Evolutionary conservation across 2,797 vertebrate genomes (phyloP).

Genomic region (Siniperca undulata): DNA sequence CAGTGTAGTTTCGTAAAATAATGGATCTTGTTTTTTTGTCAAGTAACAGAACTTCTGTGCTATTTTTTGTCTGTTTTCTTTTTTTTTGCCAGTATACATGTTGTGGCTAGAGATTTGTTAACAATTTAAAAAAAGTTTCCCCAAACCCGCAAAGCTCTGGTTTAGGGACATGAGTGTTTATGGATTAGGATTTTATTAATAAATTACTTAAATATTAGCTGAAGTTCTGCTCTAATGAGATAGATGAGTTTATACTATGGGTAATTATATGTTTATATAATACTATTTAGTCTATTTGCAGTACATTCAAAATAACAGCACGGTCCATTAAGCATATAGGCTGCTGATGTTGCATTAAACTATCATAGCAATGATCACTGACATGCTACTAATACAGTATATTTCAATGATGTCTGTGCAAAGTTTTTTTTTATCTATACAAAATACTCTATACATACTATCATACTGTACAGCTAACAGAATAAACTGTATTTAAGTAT

Average conservation of each 20-base stretch:
- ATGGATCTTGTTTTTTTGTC: constrained; percentile 27
- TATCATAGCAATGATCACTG: constrained; percentile 49
- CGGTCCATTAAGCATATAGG: constrained; percentile 56
- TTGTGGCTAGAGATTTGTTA: constrained; percentile 14
- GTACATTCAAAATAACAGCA: constrained; percentile 73
- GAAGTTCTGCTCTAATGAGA: constrained; percentile 13
- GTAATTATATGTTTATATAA: constrained; percentile 39
- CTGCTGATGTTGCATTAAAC: constrained; percentile 50
- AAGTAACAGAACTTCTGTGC: constrained; percentile 22
- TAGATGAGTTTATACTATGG: constrained; percentile 23
- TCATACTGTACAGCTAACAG: constrained; percentile 48
- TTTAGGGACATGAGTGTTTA: not conserved
- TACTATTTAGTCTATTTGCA: constrained; percentile 46
- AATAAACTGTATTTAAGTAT: constrained; percentile 42
- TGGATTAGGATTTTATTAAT: constrained; percentile 13
- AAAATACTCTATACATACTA: constrained; percentile 52
- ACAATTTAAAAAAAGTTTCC: not conserved
- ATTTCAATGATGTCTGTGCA: constrained; percentile 56
- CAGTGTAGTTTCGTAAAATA: constrained; percentile 45
- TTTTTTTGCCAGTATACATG: constrained; percentile 1
- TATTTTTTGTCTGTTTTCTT: constrained; percentile 1
- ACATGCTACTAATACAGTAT: constrained; percentile 67
- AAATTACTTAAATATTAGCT: constrained; percentile 19
- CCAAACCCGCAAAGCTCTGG: not conserved
- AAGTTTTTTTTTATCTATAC: constrained; percentile 42